Evolutionary conservation across 2,797 vertebrate genomes (phyloP), one percentile per base, ranked within the genome.

Genomic region (Botia kubotai): DNA sequence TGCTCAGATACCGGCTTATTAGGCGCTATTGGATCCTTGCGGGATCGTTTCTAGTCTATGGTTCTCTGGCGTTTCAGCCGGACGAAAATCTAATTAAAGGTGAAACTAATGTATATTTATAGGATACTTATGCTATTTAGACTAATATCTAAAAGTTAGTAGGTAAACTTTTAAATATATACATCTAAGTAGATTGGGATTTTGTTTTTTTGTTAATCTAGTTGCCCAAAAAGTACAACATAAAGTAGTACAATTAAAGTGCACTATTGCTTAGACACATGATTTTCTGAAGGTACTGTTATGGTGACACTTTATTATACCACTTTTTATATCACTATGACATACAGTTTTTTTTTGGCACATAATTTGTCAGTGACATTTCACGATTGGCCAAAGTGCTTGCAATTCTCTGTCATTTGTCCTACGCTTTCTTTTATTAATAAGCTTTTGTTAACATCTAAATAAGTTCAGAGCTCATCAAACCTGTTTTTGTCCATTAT

Each of bases 81-180:
- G 14, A 14, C 16, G 1, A 19, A 72, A 72, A 72, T 80, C 60
- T 65, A 80, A 80, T 80, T 72, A 72, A 80, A 72, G 48, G 14
- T 29, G 21, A 73, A 73, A 58, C 58, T 7, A 67, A 73, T 55
- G 17, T 8, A 14, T 73, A 55, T 80, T 80, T 73, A 66, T 73
- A 46, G 62, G 33, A 63, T 21, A 11, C 8, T 17, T 33, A n/a
- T 74, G 13, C 14, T n/a, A 19, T 79, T 58, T 21, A 48, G 57
- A 46, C 16, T 16, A 36, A 13, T 3, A 26, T 60, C 21, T 12
- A 13, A 60, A 23, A 23, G 11, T 23, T 60, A 10, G n/a, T 60
- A 60, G 1, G 16, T 6, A 60, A 60, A 26, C 57, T 21, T 48
- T 16, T 52, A 52, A 13, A 52, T 52, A 13, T 52, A 43, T 43